These are phyloP conservation scores for Agrypnus murinus DNA, from an alignment of 2,888 invertebrate genomes.

Conservation along the genomic window DNA sequence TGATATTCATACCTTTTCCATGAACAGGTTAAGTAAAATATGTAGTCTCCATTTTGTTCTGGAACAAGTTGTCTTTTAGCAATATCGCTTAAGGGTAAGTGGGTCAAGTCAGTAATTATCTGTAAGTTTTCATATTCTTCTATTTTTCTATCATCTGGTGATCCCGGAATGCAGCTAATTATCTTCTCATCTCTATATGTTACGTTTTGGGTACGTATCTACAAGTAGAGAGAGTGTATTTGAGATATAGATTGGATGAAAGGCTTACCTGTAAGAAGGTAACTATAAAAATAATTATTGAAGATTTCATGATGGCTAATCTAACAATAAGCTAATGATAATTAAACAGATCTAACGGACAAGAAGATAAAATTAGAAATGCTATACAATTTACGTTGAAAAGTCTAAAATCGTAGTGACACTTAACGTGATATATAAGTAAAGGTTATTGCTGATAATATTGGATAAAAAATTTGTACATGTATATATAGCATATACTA, in stretches of 20 bases:
- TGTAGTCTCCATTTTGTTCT: conserved; percentile 22
- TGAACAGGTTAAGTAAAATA: no score
- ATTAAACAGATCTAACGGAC: no score
- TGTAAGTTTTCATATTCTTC: background rate
- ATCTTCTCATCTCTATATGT: background rate
- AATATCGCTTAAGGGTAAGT: conserved; percentile 29
- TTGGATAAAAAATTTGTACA: conserved; percentile 13
- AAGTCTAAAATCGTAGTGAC: conserved; percentile 9
- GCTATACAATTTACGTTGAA: background rate
- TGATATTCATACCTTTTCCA: conserved; percentile 38
- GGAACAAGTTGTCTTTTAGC: conserved; percentile 12
- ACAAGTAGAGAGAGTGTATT: background rate
- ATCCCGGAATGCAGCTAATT: background rate
- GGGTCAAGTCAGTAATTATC: conserved; percentile 32
- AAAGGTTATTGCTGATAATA: conserved; percentile 31
- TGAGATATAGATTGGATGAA: background rate
- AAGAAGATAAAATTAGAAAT: conserved; percentile 5
- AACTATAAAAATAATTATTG: no score
- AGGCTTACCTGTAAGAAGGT: background rate
- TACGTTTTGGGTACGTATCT: no score
- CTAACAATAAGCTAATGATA: no score
- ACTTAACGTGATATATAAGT: background rate
- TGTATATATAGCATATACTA: no score
- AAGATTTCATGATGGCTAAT: no score
- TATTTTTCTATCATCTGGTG: background rate